These are phyloP conservation scores for Eurois occulta DNA, from an alignment of 2,888 invertebrate genomes.

Conservation along the genomic window DNA sequence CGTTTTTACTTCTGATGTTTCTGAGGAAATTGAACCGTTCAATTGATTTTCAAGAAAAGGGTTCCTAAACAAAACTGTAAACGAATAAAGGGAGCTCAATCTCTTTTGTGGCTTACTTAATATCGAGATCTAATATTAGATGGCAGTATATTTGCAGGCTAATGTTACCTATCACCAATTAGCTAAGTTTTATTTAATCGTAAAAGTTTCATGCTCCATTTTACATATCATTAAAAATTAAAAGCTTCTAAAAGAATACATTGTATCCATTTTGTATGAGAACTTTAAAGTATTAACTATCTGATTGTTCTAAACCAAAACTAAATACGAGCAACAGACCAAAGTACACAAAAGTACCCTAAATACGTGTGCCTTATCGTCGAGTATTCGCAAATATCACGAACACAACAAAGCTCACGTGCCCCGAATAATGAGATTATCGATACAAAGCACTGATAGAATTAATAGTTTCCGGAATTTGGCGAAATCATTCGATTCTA, in stretches of 20 bases:
- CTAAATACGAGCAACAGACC: constrained; percentile 11
- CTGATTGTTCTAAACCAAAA: constrained; percentile 31
- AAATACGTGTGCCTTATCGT: constrained; percentile 77
- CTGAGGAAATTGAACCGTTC: background rate
- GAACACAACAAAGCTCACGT: constrained; percentile 86
- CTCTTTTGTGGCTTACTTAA: background rate
- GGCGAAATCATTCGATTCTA: constrained; percentile 72
- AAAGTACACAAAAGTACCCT: constrained; percentile 54
- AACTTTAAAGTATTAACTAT: constrained; percentile 2
- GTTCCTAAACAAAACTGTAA: background rate
- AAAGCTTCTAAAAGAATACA: constrained; percentile 8
- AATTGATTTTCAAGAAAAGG: constrained; percentile 3
- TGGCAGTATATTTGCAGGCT: background rate
- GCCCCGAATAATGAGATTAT: constrained; percentile 85
- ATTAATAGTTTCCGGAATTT: constrained; percentile 85
- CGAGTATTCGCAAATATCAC: constrained; percentile 82
- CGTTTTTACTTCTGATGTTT: constrained; percentile 13
- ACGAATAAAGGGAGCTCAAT: background rate
- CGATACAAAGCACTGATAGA: constrained; percentile 76
- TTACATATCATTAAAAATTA: constrained; percentile 4
- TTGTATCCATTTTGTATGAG: constrained; percentile 14
- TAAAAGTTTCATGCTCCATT: constrained; percentile 46
- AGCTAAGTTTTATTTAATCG: constrained; percentile 21
- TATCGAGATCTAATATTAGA: constrained; percentile 4
- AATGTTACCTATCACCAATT: constrained; percentile 15